Conservation (phyloP, 2,888 invertebrate species). For the Sinelater perroti region DNA sequence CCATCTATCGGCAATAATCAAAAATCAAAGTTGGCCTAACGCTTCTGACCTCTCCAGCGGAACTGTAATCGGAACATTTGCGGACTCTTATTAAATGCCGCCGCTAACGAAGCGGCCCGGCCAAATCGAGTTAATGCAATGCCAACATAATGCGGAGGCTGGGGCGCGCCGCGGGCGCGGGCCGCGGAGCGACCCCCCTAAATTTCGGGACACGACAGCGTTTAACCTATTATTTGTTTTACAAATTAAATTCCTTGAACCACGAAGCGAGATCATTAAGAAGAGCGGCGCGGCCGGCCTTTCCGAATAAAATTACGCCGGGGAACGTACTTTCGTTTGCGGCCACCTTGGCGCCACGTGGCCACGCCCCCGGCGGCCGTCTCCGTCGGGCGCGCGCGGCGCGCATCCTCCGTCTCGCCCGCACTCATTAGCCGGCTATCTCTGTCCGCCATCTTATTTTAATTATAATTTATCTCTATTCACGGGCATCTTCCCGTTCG, state of each 20-base stretch:
- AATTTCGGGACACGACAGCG: constrained; percentile 36
- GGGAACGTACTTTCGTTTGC: constrained; percentile 45
- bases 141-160: too few species aligned
- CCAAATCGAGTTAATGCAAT: too few species aligned
- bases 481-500: constrained; percentile 43
- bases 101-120: too few species aligned
- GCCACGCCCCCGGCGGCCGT: constrained; percentile 50
- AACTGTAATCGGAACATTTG: too few species aligned
- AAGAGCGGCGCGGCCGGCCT: constrained; percentile 44
- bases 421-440: constrained; percentile 41
- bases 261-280: constrained; percentile 45
- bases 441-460: constrained; percentile 43
- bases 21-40: too few species aligned
- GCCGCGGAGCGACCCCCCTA: too few species aligned
- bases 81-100: too few species aligned
- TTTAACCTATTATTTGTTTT: constrained; percentile 48
- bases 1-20: too few species aligned
- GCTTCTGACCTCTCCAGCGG: too few species aligned
- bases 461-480: constrained; percentile 53
- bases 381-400: constrained; percentile 22
- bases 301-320: constrained; percentile 50
- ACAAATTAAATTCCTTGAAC: constrained; percentile 50
- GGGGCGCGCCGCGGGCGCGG: too few species aligned
- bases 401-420: constrained; percentile 37
- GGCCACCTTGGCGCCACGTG: constrained; percentile 53